Conservation (phyloP, 2,797 vertebrate genomes). For the Petrocephalus schoutedeni region DNA sequence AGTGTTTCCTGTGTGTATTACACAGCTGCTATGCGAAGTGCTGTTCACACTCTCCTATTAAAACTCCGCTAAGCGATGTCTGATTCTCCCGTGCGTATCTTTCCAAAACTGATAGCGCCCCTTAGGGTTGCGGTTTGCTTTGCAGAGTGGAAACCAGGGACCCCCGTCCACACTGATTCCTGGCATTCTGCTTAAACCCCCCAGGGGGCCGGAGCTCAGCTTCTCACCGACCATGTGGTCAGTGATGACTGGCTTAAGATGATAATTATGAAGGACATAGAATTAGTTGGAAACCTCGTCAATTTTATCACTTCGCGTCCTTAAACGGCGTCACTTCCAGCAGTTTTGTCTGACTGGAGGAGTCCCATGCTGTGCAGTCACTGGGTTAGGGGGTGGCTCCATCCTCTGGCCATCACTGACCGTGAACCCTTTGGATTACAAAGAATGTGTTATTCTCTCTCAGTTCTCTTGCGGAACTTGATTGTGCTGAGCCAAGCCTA, state of each 20-base stretch:
- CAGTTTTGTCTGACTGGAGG: not conserved
- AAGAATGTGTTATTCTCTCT: not conserved
- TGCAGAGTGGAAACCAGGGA: not conserved
- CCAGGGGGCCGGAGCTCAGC: not conserved
- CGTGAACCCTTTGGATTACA: not conserved
- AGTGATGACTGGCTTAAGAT: not conserved
- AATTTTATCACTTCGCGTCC: not conserved
- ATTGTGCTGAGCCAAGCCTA: not conserved
- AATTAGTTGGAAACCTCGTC: not conserved
- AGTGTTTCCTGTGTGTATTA: not conserved
- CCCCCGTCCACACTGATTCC: not conserved
- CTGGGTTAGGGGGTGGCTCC: not conserved
- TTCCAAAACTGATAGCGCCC: not conserved
- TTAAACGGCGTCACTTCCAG: not conserved
- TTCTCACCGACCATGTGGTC: not conserved
- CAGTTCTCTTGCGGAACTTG: not conserved
- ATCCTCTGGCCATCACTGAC: not conserved
- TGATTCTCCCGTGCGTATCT: not conserved
- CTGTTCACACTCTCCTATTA: too few species aligned
- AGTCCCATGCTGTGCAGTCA: not conserved
- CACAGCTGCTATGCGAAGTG: not conserved
- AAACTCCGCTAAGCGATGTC: not conserved
- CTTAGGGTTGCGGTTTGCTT: not conserved
- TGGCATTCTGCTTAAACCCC: not conserved
- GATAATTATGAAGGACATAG: not conserved